These are phyloP conservation scores for Agriopis leucophaearia DNA, from an alignment of 2,888 invertebrate species.

Conservation along the genomic window DNA sequence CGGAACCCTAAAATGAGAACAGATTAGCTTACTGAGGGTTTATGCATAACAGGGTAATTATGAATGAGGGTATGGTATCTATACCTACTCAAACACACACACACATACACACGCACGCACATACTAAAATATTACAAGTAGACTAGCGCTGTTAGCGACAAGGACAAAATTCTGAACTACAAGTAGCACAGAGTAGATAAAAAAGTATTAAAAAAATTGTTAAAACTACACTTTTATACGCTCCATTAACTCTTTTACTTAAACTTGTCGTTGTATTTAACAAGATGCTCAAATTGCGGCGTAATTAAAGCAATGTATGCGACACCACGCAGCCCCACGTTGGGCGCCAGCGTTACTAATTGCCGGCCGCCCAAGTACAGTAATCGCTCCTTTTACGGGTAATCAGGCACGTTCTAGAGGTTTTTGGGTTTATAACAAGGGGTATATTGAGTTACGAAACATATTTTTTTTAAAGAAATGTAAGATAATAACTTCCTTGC, in stretches of 20 bases:
- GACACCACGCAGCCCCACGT: conserved; percentile 37
- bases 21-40: no score
- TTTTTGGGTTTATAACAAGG: conserved; percentile 34
- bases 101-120: no score
- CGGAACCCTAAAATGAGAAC: no score
- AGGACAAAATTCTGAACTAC: no score
- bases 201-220: no score
- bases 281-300: conserved; percentile 27
- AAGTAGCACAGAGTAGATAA: no score
- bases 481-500: not conserved
- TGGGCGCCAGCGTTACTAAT: conserved; percentile 51
- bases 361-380: conserved; percentile 43
- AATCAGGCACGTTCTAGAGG: conserved; percentile 42
- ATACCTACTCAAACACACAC: no score
- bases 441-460: conserved; percentile 3
- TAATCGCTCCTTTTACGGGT: conserved; percentile 32
- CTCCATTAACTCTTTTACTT: not conserved
- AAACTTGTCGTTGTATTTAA: conserved; percentile 8
- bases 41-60: no score
- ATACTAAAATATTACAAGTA: no score
- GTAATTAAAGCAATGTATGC: conserved; percentile 46
- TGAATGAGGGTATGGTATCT: no score
- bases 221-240: no score
- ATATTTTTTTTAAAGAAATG: not conserved
- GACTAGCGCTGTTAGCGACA: no score